These are phyloP conservation scores for Potorous gilbertii DNA, from an alignment of 2,797 vertebrate genomes.

Conservation along the genomic window DNA sequence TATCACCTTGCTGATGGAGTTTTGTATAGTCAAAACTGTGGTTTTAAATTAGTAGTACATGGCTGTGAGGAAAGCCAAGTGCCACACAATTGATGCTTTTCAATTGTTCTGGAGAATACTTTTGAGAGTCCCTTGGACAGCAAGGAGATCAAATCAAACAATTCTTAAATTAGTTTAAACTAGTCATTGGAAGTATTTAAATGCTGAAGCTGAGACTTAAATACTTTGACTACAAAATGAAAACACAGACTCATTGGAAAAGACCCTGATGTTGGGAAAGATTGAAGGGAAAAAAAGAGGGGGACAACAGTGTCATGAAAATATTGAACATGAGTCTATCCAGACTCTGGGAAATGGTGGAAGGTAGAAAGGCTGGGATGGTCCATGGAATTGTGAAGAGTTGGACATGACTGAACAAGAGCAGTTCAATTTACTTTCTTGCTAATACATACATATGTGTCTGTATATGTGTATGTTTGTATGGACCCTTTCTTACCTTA, in stretches of 20 bases:
- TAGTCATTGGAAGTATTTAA: neutral
- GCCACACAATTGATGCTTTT: too few species aligned
- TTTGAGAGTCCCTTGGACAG: neutral
- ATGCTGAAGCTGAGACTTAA: neutral
- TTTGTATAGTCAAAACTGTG: neutral
- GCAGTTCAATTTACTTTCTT: neutral
- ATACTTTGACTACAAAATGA: neutral
- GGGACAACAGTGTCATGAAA: neutral
- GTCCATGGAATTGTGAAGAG: neutral
- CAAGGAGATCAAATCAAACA: neutral
- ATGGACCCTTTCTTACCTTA: neutral
- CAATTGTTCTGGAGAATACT: neutral
- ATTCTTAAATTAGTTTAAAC: neutral
- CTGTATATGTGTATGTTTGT: too few species aligned
- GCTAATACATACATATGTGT: neutral
- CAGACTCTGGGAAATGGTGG: neutral
- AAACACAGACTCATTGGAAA: neutral
- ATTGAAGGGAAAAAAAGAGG: too few species aligned
- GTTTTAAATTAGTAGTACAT: neutral
- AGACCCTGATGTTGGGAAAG: neutral
- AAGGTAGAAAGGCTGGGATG: neutral
- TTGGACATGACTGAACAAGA: neutral
- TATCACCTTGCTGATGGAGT: neutral
- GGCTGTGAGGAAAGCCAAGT: too few species aligned
- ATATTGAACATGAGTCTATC: neutral